Conservation (phyloP, 2,113 vertebrate species). For the Xiphophorus maculatus region DNA sequence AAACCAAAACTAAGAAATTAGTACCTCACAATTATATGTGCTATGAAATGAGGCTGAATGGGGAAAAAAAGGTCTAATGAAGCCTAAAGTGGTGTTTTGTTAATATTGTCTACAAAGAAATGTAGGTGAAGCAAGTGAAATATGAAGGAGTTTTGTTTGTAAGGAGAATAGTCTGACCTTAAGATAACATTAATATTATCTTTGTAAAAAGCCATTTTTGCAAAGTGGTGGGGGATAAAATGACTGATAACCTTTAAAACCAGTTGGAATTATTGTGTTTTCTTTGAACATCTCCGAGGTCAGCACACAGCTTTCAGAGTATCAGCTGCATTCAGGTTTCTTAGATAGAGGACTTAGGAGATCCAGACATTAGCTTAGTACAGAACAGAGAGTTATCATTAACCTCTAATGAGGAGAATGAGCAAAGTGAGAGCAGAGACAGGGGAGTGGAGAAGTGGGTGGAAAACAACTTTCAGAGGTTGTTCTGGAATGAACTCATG, state of each 20-base stretch:
- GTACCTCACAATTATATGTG: neutral
- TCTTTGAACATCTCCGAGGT: constrained; percentile 1
- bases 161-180: neutral
- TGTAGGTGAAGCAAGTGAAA: neutral
- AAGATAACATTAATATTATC: neutral
- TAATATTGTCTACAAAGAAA: neutral
- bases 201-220: neutral
- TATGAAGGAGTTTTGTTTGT: neutral
- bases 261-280: neutral
- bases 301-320: neutral
- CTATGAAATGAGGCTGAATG: neutral
- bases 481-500: neutral
- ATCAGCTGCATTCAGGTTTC: no score
- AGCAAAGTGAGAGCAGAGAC: neutral
- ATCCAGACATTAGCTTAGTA: neutral
- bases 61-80: neutral
- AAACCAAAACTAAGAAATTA: neutral
- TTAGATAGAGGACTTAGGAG: neutral
- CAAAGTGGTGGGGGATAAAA: neutral
- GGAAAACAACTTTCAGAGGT: neutral
- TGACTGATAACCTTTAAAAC: neutral
- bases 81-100: neutral
- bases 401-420: neutral
- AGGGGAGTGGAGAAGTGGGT: neutral
- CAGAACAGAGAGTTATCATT: neutral